Conservation (phyloP, 2,797 vertebrate species). For the Oreortyx pictus region DNA sequence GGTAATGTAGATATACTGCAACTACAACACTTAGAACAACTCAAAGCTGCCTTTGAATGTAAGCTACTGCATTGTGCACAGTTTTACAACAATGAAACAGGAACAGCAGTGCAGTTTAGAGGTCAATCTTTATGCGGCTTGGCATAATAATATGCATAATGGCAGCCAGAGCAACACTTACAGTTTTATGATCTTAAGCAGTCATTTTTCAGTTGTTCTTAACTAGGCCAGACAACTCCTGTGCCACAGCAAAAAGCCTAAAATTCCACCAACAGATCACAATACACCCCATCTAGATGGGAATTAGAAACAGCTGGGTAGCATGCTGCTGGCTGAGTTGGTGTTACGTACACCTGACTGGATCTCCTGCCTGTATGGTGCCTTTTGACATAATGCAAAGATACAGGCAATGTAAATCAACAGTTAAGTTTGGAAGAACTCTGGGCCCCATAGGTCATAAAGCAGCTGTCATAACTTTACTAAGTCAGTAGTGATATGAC, state of each 20-base stretch:
- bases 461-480: background rate
- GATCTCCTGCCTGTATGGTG: background rate
- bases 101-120: background rate
- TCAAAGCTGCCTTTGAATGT: background rate
- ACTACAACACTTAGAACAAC: background rate
- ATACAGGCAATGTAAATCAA: background rate
- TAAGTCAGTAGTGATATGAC: background rate
- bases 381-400: background rate
- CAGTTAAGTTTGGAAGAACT: background rate
- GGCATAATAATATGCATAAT: accelerated
- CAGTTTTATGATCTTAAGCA: background rate
- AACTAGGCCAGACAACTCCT: background rate
- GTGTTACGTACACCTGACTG: accelerated
- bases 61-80: background rate
- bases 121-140: background rate
- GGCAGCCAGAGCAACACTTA: background rate
- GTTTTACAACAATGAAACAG: background rate
- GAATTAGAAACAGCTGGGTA: background rate
- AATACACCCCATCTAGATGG: background rate
- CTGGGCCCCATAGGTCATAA: background rate
- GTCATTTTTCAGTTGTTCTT: background rate
- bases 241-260: background rate
- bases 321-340: background rate
- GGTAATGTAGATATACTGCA: background rate
- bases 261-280: background rate